Conservation (phyloP, 2,113 vertebrate genomes). For the Ochotona curzoniae region DNA sequence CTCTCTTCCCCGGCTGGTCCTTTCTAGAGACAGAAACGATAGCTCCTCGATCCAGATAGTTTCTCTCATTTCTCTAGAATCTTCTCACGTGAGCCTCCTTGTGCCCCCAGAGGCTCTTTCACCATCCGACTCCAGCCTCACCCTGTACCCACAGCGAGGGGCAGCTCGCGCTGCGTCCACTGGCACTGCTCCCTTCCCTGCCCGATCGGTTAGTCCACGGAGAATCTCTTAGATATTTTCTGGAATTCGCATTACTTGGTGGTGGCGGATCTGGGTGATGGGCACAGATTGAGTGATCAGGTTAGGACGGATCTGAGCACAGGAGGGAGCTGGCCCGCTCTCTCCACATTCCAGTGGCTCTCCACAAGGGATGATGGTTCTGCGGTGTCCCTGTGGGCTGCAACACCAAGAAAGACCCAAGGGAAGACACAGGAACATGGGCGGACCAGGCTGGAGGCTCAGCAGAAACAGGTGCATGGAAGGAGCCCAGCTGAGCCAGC, state of each 20-base stretch:
- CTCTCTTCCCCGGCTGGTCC: fast-evolving
- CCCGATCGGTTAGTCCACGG: too few relatives aligned
- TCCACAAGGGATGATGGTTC: fast-evolving
- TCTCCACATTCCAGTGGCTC: fast-evolving
- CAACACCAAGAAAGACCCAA: neutral
- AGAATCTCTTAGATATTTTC: too few relatives aligned
- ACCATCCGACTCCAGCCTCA: too few relatives aligned
- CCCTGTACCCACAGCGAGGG: too few relatives aligned
- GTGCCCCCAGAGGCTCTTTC: too few relatives aligned
- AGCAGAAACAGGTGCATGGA: too few relatives aligned
- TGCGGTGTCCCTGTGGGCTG: fast-evolving
- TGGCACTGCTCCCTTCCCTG: too few relatives aligned
- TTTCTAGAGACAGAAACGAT: neutral
- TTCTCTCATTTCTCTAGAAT: neutral
- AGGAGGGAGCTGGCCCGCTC: fast-evolving
- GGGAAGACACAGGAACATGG: neutral
- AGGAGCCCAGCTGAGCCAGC: too few relatives aligned
- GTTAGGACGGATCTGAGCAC: too few relatives aligned
- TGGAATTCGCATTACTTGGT: neutral
- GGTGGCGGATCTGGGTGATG: fast-evolving
- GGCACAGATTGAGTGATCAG: neutral
- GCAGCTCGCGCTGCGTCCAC: fast-evolving
- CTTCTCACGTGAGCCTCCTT: fast-evolving
- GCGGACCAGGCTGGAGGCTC: neutral
- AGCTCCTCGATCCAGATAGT: fast-evolving